Percentiles rank a stretch among this genome's conserved stretches.
Conservation (phyloP, 2,888 invertebrate species). For the Rhagonycha fulva region DNA sequence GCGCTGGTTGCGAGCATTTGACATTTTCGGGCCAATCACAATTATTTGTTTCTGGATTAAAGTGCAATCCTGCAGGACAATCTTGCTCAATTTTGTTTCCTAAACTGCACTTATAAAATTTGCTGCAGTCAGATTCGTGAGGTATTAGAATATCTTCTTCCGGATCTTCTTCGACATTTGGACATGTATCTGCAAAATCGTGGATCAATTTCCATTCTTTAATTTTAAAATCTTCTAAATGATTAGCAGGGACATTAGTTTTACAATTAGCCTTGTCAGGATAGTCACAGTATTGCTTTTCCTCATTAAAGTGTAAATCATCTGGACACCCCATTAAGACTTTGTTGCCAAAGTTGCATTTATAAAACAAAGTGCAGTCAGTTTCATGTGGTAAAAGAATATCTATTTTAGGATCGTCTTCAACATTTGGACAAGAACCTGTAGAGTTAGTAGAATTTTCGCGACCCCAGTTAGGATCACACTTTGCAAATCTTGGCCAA, state of each 20-base stretch:
- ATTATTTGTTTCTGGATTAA: slow-evolving; percentile 20
- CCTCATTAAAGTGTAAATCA: slow-evolving; percentile 4
- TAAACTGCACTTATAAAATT: slow-evolving; percentile 25
- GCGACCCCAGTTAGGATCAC: slow-evolving; percentile 1
- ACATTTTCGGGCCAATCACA: slow-evolving; percentile 28
- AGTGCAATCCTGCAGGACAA: slow-evolving; percentile 25
- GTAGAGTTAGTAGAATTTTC: not conserved
- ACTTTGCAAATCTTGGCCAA: slow-evolving; percentile 30
- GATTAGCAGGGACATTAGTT: not conserved
- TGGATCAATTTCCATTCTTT: not conserved
- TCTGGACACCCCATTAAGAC: not conserved
- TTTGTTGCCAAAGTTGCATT: slow-evolving; percentile 13
- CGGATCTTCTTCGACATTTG: not conserved
- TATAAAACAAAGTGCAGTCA: slow-evolving; percentile 25
- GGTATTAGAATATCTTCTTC: slow-evolving; percentile 7
- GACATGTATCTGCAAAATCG: not conserved
- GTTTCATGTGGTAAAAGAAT: slow-evolving; percentile 16
- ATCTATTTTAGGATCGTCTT: slow-evolving; percentile 16
- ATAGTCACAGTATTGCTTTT: not conserved
- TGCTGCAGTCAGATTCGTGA: slow-evolving; percentile 28
- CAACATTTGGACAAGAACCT: not conserved
- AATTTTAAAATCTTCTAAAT: not conserved
- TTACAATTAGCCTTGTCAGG: slow-evolving; percentile 5
- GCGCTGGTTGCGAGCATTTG: too few relatives aligned
- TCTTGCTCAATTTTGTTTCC: slow-evolving; percentile 12